Conservation (phyloP, 2,888 invertebrate species). For the Pediacus dermestoides region DNA sequence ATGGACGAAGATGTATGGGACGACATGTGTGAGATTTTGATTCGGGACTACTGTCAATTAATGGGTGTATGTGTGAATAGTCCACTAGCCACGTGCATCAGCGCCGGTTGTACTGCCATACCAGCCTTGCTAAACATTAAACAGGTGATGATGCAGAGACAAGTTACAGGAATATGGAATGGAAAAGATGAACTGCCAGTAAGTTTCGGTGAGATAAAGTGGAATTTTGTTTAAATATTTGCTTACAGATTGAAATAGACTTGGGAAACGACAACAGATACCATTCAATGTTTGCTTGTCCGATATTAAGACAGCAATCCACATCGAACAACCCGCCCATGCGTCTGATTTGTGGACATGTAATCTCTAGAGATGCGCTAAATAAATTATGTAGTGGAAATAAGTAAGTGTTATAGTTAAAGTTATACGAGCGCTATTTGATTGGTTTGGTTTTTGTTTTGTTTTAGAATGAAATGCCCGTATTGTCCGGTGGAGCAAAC, state of each 20-base stretch:
- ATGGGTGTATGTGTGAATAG: slow-evolving; percentile 86
- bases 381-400: slow-evolving; percentile 90
- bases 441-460: slow-evolving; percentile 8
- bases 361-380: slow-evolving; percentile 95
- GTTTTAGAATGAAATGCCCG: slow-evolving; percentile 84
- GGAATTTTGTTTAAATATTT: slow-evolving; percentile 12
- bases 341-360: slow-evolving; percentile 95
- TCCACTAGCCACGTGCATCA: slow-evolving; percentile 86
- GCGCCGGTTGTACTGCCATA: slow-evolving; percentile 89
- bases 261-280: slow-evolving; percentile 86
- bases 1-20: slow-evolving; percentile 75
- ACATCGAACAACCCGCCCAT: slow-evolving; percentile 96
- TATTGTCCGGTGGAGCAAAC: slow-evolving; percentile 98
- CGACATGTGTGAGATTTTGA: slow-evolving; percentile 86
- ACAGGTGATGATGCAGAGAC: slow-evolving; percentile 83
- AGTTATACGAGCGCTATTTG: neutral
- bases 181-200: slow-evolving; percentile 95
- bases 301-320: slow-evolving; percentile 94
- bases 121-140: slow-evolving; percentile 93
- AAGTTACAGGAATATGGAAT: slow-evolving; percentile 92
- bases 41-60: slow-evolving; percentile 87
- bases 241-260: slow-evolving; percentile 88
- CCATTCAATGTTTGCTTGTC: slow-evolving; percentile 98
- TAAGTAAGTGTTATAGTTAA: slow-evolving; percentile 63
- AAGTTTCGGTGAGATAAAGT: slow-evolving; percentile 41